These are phyloP conservation scores for Asbolus verrucosus DNA, from an alignment of 1,140 invertebrate genomes.

Conservation along the genomic window DNA sequence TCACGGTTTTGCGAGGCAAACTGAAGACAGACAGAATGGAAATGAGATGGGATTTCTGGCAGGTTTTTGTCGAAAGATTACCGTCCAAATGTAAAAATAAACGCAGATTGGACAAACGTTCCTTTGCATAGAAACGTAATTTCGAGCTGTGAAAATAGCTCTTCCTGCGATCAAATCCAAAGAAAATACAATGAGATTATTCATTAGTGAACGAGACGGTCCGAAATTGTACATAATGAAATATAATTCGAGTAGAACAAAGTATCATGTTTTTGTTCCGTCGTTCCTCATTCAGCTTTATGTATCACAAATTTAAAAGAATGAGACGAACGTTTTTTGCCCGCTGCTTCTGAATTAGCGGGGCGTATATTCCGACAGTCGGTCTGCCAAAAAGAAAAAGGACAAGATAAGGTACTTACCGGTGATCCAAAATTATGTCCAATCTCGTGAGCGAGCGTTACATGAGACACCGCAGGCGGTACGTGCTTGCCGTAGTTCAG, in stretches of 20 bases:
- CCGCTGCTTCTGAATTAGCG: neutral
- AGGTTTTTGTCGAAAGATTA: constrained; percentile 25
- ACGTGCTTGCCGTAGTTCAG: constrained; percentile 99
- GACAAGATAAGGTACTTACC: constrained; percentile 69
- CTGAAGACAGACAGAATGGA: constrained; percentile 23
- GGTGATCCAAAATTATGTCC: constrained; percentile 99
- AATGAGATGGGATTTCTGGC: constrained; percentile 15
- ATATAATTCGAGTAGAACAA: neutral
- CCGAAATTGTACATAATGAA: neutral
- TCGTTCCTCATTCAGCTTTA: constrained; percentile 12
- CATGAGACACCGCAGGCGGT: constrained; percentile 97
- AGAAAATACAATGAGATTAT: constrained; percentile 6
- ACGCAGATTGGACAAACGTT: constrained; percentile 19
- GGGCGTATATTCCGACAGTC: neutral
- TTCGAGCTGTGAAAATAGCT: constrained; percentile 10
- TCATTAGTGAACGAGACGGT: neutral
- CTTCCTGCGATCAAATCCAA: neutral
- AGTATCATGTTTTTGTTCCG: neutral
- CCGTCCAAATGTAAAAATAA: constrained; percentile 28
- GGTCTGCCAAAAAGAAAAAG: neutral
- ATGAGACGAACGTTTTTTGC: neutral
- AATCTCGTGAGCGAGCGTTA: constrained; percentile 98
- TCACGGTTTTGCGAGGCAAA: no score
- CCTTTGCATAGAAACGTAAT: constrained; percentile 30
- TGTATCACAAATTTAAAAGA: constrained; percentile 9